Evolutionary conservation across 2,113 vertebrate genomes (phyloP), one percentile per base, ranked within the genome.

Genomic region (Phrynocephalus versicolor): DNA sequence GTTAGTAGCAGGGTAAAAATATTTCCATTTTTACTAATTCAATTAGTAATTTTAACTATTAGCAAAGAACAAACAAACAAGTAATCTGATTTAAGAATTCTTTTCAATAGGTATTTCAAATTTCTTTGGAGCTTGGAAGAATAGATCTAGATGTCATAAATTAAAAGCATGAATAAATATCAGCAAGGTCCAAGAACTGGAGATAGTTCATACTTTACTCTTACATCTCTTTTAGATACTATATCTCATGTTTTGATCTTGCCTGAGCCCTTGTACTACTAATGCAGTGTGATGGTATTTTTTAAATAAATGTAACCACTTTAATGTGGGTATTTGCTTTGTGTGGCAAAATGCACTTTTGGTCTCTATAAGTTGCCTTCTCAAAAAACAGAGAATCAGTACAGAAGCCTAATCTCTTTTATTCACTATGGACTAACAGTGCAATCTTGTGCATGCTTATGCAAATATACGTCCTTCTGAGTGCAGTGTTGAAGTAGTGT

Each of bases 21-120:
- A 30, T 45, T 3, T 72, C 35, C 71, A 41, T 83, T 76, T 57
- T 27, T 86, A 77, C 82, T 89, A 27, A 39, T 87, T 89, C 80
- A 90, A 51, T 62, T 80, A 75, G 25, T 83, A 30, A 45, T 72
- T 27, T 89, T 74, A 37, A 41, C 2, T 23, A 64, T 35, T 19
- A 57, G 72, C 3, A 51, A 58, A 82, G 57, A 14, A 21, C 70
- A 37, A 69, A 41, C 15, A 37, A 69, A 41, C 15, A 65, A 25
- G 39, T 21, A 67, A 70, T 23, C 13, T 37, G 12, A 2, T 57
- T 82, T 35, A 70, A 55, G n/a, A 67, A 81, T 18, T 67, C 13
- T 67, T 51, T 18, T 75, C n/a, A n/a, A 78, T 23, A 78, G 2
- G 30, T n/a, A 12, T 72, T 58, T 81, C 37, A 23, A 75, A 27